phyloP scores from a whole-genome alignment of 2,113 vertebrate species.

The Gadus chalcogrammus region DNA sequence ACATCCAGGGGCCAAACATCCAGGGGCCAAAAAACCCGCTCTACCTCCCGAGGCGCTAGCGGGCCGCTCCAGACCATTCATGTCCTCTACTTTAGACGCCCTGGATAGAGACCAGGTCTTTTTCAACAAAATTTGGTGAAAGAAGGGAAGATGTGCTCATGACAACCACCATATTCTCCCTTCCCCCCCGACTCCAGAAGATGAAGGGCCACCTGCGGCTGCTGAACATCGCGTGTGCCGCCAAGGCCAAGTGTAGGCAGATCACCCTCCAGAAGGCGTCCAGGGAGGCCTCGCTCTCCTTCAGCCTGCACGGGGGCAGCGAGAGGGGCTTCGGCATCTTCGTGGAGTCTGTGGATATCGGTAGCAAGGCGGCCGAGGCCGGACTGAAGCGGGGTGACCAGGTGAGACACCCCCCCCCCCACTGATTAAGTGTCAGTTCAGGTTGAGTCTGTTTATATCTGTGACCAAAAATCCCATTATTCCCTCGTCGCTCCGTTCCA shows the following conservation, averaged over 20 bases:
- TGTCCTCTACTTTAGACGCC: too few relatives aligned
- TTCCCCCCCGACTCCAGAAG: constrained; percentile 71
- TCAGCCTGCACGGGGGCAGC: constrained; percentile 86
- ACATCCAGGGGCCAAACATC: too few relatives aligned
- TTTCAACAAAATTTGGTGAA: too few relatives aligned
- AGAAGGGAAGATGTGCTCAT: too few relatives aligned
- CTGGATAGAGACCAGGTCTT: too few relatives aligned
- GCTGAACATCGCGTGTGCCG: constrained; percentile 94
- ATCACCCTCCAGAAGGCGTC: constrained; percentile 89
- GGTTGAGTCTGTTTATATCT: neutral
- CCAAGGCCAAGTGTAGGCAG: constrained; percentile 95
- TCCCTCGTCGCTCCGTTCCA: constrained; percentile 50
- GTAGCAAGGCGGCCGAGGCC: constrained; percentile 88
- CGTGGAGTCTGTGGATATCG: constrained; percentile 83
- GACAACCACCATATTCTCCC: neutral
- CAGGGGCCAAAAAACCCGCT: too few relatives aligned
- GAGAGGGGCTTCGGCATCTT: constrained; percentile 94
- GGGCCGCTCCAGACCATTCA: too few relatives aligned
- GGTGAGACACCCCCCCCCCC: constrained; percentile 54
- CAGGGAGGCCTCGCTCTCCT: constrained; percentile 85
- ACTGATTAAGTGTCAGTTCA: neutral
- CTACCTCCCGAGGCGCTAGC: too few relatives aligned
- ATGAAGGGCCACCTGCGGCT: constrained; percentile 96
- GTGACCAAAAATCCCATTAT: neutral
- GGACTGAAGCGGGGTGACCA: constrained; percentile 96